Evolutionary conservation across 2,888 invertebrate genomes (phyloP).

Genomic region (Oligia fasciuncula): DNA sequence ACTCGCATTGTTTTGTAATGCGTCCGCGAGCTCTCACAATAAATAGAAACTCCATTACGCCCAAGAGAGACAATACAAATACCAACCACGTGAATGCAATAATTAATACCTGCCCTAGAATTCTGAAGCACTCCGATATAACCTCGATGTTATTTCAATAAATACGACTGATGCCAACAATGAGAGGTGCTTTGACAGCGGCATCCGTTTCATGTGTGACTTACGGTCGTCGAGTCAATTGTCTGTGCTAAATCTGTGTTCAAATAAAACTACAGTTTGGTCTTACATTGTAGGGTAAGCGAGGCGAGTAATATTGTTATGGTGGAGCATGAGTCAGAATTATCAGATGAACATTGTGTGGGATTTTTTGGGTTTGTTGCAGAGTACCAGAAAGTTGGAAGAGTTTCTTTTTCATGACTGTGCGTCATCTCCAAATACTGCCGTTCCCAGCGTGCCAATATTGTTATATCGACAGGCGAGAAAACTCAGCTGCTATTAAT

Average conservation of each 20-base stretch:
- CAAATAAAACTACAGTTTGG: slow-evolving; percentile 74
- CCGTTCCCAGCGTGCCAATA: too few species aligned
- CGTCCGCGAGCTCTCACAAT: not conserved
- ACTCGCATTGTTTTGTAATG: slow-evolving; percentile 10
- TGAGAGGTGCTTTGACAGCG: slow-evolving; percentile 79
- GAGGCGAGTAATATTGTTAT: slow-evolving; percentile 45
- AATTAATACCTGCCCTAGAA: slow-evolving; percentile 69
- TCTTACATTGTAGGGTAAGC: slow-evolving; percentile 51
- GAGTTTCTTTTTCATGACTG: not conserved
- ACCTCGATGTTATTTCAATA: slow-evolving; percentile 77
- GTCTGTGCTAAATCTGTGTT: slow-evolving; percentile 84
- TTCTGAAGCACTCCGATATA: slow-evolving; percentile 67
- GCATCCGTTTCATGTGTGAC: slow-evolving; percentile 87
- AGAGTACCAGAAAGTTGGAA: not conserved
- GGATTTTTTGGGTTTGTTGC: not conserved
- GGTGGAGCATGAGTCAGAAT: slow-evolving; percentile 15
- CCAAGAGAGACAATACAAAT: slow-evolving; percentile 42
- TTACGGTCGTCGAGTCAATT: slow-evolving; percentile 86
- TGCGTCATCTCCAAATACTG: not conserved
- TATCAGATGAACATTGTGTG: not conserved
- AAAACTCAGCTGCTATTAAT: not conserved
- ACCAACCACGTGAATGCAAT: slow-evolving; percentile 34
- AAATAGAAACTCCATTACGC: slow-evolving; percentile 48
- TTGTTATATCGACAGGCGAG: not conserved
- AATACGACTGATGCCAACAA: slow-evolving; percentile 79